Conservation (phyloP, 2,888 invertebrate genomes). For the Fissipunctia ypsillon region DNA sequence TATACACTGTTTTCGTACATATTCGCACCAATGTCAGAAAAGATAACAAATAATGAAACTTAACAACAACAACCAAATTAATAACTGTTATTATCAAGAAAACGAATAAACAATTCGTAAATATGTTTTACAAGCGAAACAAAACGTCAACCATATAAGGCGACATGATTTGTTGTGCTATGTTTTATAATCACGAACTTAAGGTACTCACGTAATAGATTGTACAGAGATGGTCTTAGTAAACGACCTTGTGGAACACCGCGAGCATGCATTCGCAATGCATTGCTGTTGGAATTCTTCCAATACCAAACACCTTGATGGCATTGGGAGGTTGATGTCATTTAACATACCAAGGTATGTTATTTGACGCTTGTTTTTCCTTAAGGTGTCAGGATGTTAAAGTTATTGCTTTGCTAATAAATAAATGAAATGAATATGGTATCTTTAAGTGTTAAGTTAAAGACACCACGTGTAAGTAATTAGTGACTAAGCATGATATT, state of each 20-base stretch:
- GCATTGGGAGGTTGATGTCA: slow-evolving; percentile 58
- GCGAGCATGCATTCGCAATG: slow-evolving; percentile 72
- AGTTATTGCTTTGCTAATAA: slow-evolving; percentile 23
- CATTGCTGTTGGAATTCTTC: slow-evolving; percentile 73
- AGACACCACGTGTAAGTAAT: slow-evolving; percentile 27
- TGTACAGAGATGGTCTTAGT: slow-evolving; percentile 68
- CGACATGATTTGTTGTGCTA: slow-evolving; percentile 24
- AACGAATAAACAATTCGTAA: background rate
- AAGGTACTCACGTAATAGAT: slow-evolving; percentile 35
- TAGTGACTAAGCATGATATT: slow-evolving; percentile 28
- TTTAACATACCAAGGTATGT: slow-evolving; percentile 29
- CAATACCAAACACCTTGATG: slow-evolving; percentile 70
- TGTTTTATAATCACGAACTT: slow-evolving; percentile 28
- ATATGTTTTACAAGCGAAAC: slow-evolving; percentile 17
- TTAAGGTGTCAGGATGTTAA: slow-evolving; percentile 19
- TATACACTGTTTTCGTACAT: no score
- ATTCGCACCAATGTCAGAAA: background rate
- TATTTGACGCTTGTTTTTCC: slow-evolving; percentile 39
- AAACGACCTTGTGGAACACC: slow-evolving; percentile 81
- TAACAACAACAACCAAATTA: slow-evolving; percentile 2
- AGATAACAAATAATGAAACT: no score
- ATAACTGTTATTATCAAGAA: background rate
- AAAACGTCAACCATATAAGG: slow-evolving; percentile 35
- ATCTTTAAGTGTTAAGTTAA: background rate
- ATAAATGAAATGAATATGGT: slow-evolving; percentile 1